phyloP scores from a whole-genome alignment of 2,888 invertebrate species.

The Spisula solida region DNA sequence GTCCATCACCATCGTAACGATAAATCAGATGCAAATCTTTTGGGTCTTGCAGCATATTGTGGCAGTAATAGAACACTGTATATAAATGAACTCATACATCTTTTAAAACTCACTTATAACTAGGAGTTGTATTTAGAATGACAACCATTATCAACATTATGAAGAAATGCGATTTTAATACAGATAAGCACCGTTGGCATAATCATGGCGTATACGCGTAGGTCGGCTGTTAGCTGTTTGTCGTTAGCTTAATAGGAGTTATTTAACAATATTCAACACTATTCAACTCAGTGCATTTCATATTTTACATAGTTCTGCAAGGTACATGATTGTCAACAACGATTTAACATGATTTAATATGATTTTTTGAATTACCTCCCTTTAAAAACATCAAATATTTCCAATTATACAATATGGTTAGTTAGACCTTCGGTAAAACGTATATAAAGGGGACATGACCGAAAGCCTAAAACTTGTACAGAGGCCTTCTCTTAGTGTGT shows the following conservation, averaged over 20 bases:
- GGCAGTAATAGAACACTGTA: slow-evolving; percentile 30
- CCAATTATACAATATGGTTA: too few species aligned
- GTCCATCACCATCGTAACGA: slow-evolving; percentile 38
- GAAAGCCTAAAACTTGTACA: too few species aligned
- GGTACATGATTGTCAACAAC: too few species aligned
- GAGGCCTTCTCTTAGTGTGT: too few species aligned
- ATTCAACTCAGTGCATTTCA: neutral
- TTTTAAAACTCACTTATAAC: slow-evolving; percentile 15
- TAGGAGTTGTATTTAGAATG: slow-evolving; percentile 2
- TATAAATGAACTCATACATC: slow-evolving; percentile 26
- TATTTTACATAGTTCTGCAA: too few species aligned
- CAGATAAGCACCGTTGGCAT: slow-evolving; percentile 8
- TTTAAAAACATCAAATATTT: too few species aligned
- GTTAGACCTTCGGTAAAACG: too few species aligned
- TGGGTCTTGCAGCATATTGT: slow-evolving; percentile 37
- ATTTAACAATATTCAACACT: neutral
- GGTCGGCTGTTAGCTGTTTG: neutral
- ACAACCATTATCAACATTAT: slow-evolving; percentile 20
- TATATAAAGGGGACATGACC: too few species aligned
- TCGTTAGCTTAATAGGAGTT: neutral
- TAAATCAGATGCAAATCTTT: slow-evolving; percentile 26
- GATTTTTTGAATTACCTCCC: too few species aligned
- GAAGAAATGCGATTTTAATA: neutral
- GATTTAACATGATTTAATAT: too few species aligned
- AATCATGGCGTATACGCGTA: neutral